Evolutionary conservation across 2,797 vertebrate species (phyloP), one percentile per base, ranked within the genome.

Genomic region (Cyprinodon diabolis): DNA sequence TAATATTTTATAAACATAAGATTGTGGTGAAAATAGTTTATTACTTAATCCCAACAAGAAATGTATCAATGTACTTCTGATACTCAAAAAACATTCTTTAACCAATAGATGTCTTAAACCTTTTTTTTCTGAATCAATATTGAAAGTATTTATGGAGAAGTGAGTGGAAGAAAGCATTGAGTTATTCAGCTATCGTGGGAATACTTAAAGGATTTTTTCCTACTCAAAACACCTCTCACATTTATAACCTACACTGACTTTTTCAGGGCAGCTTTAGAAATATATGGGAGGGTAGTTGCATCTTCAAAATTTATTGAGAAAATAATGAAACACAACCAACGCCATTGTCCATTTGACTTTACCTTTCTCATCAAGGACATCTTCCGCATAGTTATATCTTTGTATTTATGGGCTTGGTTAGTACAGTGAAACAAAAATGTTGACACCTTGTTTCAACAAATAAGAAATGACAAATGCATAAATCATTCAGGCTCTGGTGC

Each of bases 391-490:
- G 77, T 87, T 86, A 89, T 74, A 74, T 85, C 80, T 72, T 75
- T 23, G 71, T 89, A 90, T 86, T 83, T 66, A 76, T 74, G 77
- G 84, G 88, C 87, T 85, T 85, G 85, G 89, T 90, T 89, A 84
- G 84, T 77, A 89, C 84, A 71, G 78, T 25, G 86, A 87, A 93
- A 93, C 86, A 86, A 85, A 92, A 91, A 89, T 47, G 77, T 89
- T 86, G 90, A 93, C 92, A 91, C 90, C 88, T 92, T 92, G 94
- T 94, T 93, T 92, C 87, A 89, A 91, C 93, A 94, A 95, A 95
- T 94, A 92, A 94, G 82, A 94, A 91, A 95, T 93, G 94, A 95
- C 91, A 94, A 93, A 92, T 88, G 88, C 92, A 94, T 95, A 90
- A 94, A 95, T 95, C 94, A 95, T 95, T 94, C 91, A 95, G 82